These are phyloP conservation scores for Leptoclinus maculatus DNA, from an alignment of 2,797 vertebrate species.

Conservation along the genomic window DNA sequence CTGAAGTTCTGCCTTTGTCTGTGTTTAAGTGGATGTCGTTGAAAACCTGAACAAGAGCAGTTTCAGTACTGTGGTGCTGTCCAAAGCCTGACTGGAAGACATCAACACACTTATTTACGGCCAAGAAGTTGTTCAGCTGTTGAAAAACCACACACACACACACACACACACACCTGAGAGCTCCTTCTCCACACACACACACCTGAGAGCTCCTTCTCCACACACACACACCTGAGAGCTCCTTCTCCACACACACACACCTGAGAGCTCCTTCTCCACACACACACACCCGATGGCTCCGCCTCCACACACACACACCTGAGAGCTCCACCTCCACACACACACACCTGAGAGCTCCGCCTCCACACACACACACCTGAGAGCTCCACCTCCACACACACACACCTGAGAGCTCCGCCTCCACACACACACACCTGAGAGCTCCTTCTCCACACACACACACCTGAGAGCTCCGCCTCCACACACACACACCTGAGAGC, in stretches of 20 bases:
- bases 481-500: neutral
- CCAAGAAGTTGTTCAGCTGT: too few relatives aligned
- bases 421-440: constrained; percentile 2
- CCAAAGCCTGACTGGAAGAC: too few relatives aligned
- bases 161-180: neutral
- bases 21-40: too few relatives aligned
- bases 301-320: neutral
- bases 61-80: too few relatives aligned
- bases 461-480: neutral
- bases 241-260: neutral
- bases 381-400: neutral
- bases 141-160: neutral
- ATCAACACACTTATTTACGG: too few relatives aligned
- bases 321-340: too few relatives aligned
- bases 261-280: too few relatives aligned
- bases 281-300: neutral
- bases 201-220: neutral
- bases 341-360: neutral
- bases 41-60: too few relatives aligned
- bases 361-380: neutral
- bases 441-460: neutral
- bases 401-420: neutral
- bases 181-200: neutral
- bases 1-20: too few relatives aligned
- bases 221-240: neutral